Evolutionary conservation across 2,797 vertebrate species (phyloP).

Genomic region (Apogon hyalosoma): DNA sequence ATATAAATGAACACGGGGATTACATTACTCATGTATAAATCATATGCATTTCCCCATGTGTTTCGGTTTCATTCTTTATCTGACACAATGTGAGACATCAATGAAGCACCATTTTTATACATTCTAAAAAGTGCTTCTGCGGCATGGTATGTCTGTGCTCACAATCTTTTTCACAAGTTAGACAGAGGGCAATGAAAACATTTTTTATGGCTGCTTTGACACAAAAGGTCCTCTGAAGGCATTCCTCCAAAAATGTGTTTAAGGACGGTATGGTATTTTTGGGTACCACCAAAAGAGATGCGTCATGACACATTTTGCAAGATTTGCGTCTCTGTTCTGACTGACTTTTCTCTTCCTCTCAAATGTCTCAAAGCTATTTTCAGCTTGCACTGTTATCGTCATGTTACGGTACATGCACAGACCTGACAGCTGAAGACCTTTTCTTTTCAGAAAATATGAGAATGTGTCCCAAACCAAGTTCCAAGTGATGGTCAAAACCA

Average conservation of each 20-base stretch:
- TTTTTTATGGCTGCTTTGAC: slow-evolving; percentile 10
- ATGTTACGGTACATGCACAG: slow-evolving; percentile 44
- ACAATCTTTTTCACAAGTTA: slow-evolving; percentile 14
- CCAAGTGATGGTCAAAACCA: slow-evolving; percentile 38
- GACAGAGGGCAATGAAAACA: slow-evolving; percentile 1
- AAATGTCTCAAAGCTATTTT: slow-evolving; percentile 33
- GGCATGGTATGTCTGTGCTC: slow-evolving; percentile 22
- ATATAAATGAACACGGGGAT: slow-evolving; percentile 28
- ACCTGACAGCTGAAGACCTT: slow-evolving; percentile 55
- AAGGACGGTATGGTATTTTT: slow-evolving; percentile 10
- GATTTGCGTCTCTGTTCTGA: slow-evolving; percentile 18
- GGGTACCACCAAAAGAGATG: not conserved
- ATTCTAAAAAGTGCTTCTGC: not conserved
- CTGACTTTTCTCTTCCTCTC: slow-evolving; percentile 34
- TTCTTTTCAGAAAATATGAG: slow-evolving; percentile 33
- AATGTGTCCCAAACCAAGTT: slow-evolving; percentile 24
- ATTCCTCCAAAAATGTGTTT: slow-evolving; percentile 4
- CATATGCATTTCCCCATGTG: slow-evolving; percentile 4
- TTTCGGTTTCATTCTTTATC: slow-evolving; percentile 3
- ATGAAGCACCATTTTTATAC: not conserved
- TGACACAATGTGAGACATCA: slow-evolving; percentile 18
- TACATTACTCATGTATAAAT: slow-evolving; percentile 18
- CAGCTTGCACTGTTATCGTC: slow-evolving; percentile 34
- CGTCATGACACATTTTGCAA: slow-evolving; percentile 21
- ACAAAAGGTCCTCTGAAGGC: not conserved